Evolutionary conservation across 2,113 vertebrate species (phyloP).

Genomic region (Crotalus horridus): DNA sequence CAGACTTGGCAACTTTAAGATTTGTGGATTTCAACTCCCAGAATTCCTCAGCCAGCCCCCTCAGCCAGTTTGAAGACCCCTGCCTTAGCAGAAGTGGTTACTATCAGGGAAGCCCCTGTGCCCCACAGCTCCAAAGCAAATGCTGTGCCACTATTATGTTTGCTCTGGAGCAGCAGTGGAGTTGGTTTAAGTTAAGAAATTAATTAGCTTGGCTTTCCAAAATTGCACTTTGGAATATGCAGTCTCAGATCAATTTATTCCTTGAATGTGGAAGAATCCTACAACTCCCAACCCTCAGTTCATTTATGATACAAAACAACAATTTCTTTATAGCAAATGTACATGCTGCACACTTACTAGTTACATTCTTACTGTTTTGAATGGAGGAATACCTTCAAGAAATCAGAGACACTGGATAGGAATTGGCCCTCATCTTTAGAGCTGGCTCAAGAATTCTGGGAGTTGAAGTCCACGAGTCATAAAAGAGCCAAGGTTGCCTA

Average conservation of each 20-base stretch:
- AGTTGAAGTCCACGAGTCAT: too few species aligned
- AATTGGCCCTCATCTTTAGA: background rate
- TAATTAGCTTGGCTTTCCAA: background rate
- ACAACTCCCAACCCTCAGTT: background rate
- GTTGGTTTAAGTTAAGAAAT: background rate
- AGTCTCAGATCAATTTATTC: background rate
- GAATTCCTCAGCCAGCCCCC: too few species aligned
- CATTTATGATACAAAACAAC: background rate
- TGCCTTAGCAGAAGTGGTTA: too few species aligned
- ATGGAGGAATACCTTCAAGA: background rate
- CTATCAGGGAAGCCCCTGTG: background rate
- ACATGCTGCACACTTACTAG: background rate
- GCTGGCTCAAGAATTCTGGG: too few species aligned
- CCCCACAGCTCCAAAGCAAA: background rate
- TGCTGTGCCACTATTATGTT: background rate
- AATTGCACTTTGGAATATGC: background rate
- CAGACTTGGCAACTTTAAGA: too few species aligned
- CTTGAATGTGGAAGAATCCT: background rate
- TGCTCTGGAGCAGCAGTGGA: background rate
- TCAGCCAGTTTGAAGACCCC: too few species aligned
- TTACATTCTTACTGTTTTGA: background rate
- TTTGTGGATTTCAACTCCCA: too few species aligned
- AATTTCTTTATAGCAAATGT: background rate
- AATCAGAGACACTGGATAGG: background rate
- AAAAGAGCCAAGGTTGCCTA: too few species aligned